Percentiles rank a stretch among this genome's conserved stretches.
phyloP scores from a whole-genome alignment of 2,797 vertebrate genomes.

The Echiichthys vipera region DNA sequence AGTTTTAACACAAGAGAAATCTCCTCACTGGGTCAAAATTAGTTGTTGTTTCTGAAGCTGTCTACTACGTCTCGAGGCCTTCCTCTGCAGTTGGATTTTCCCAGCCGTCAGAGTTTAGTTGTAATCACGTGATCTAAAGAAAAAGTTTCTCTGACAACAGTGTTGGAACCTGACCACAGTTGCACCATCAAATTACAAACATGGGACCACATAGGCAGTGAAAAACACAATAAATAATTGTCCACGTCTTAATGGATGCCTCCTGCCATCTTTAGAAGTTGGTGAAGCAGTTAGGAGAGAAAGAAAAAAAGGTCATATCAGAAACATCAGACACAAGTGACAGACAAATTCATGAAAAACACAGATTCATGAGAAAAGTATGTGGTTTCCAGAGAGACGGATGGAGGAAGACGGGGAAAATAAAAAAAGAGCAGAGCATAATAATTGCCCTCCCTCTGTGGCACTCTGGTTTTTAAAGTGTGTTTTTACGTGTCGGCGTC shows the following conservation, averaged over 20 bases:
- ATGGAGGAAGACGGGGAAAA: conserved; percentile 29
- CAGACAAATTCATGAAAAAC: conserved; percentile 33
- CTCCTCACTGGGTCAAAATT: background rate
- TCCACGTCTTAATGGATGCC: background rate
- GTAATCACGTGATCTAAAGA: background rate
- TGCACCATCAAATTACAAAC: background rate
- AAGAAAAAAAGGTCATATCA: background rate
- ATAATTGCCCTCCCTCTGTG: conserved; percentile 75
- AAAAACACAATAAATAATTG: background rate
- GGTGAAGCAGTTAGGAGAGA: background rate
- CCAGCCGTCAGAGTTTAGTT: background rate
- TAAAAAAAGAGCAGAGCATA: conserved; percentile 40
- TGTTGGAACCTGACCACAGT: background rate
- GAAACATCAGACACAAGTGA: conserved; percentile 3
- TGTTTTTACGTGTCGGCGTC: conserved; percentile 72
- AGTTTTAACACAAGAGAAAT: background rate
- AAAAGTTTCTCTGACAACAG: background rate
- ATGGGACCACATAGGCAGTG: background rate
- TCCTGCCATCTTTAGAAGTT: background rate
- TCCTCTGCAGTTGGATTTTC: background rate
- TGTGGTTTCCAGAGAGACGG: conserved; percentile 44
- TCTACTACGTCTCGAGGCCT: background rate
- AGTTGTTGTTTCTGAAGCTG: background rate
- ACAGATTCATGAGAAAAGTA: conserved; percentile 37
- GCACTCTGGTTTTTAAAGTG: conserved; percentile 72